Evolutionary conservation across 2,113 vertebrate genomes (phyloP), one percentile per base, ranked within the genome.

Genomic region (Mixornis gularis): DNA sequence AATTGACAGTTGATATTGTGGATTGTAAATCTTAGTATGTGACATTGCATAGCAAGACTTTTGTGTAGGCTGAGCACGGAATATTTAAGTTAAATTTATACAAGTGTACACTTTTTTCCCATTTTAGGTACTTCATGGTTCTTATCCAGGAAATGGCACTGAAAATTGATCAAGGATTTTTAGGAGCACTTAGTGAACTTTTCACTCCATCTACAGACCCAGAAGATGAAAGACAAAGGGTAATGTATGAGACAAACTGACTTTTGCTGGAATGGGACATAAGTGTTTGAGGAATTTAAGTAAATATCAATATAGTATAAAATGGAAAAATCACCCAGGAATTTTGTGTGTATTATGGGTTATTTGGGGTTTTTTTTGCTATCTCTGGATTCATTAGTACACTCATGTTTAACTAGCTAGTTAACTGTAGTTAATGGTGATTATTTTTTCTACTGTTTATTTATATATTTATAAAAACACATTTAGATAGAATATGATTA

Each of bases 81-180:
- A 34, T 55, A 17, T 30, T 73, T 40, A 24, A 62, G 25, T 48
- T 85, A 12, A 82, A 34, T 55, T 56, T 83, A 17, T 85, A 34
- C 4, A 78, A 68, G 5, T 58, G 34, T 20, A 7, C 30, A 12
- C 17, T 11, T 46, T 84, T 90, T 83, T 43, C 32, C 36, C 27
- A 17, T n/a, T 85, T 38, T 79, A 99, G 99, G 78, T 99, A 99
- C 95, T 99, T 99, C 96, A 99, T 99, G 99, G 99, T 98, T 86
- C 98, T 99, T 79, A 98, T 99, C 87, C 99, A 99, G 94, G 99
- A 99, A 95, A 99, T 99, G 99, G 99, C 99, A 5, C 96, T 99
- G 86, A 99, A 99, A 97, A 91, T 99, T 14, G 99, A 99, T 92
- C 99, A 99, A 87, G 99, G 98, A 3, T 99, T 99, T 96, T 97